These are phyloP conservation scores for Psophia crepitans DNA, from an alignment of 2,113 vertebrate genomes.

Conservation along the genomic window DNA sequence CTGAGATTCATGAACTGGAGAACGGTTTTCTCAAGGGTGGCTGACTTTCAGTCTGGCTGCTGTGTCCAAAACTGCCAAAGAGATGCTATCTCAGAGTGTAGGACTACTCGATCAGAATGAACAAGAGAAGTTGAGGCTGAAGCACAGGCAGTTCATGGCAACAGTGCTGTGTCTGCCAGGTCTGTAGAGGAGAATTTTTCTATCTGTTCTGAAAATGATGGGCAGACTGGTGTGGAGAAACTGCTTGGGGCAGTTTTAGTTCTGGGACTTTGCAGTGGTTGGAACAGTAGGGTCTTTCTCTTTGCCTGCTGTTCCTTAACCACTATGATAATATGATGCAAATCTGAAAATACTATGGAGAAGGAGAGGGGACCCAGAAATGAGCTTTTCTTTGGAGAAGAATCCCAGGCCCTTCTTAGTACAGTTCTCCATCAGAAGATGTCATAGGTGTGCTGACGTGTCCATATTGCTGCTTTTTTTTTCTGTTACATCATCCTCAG, in stretches of 20 bases:
- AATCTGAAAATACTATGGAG: background rate
- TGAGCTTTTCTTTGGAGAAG: background rate
- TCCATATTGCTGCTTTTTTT: background rate
- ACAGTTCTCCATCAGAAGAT: background rate
- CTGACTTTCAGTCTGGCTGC: background rate
- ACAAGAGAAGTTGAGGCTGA: background rate
- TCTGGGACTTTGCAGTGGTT: background rate
- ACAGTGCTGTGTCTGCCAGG: background rate
- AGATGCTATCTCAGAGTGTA: background rate
- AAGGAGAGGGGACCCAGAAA: background rate
- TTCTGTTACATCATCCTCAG: accelerated
- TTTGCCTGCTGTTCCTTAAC: background rate
- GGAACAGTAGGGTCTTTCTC: background rate
- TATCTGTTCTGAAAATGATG: background rate
- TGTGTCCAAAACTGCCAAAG: background rate
- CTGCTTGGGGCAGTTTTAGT: background rate
- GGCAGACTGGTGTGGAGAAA: background rate
- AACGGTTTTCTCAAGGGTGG: background rate
- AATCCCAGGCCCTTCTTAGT: background rate
- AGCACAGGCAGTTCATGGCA: background rate
- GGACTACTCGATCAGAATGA: background rate
- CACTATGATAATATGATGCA: background rate
- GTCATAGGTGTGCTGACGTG: background rate
- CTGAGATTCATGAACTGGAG: background rate
- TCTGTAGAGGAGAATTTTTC: background rate